Conservation (phyloP, 2,888 invertebrate genomes). For the Plebejus argus region DNA sequence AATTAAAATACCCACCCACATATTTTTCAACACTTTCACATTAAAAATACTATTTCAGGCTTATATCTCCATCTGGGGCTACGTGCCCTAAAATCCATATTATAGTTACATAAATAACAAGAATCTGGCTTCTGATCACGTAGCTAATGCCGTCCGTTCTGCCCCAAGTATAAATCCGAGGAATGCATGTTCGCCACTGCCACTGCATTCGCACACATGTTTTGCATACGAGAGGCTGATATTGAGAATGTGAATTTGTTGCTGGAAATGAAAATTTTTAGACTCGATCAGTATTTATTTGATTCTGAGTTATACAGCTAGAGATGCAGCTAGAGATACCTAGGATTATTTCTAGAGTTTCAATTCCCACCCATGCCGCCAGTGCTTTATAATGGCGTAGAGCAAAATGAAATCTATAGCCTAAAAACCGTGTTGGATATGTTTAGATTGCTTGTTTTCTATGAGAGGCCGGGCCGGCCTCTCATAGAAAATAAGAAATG, state of each 20-base stretch:
- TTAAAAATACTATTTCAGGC: neutral
- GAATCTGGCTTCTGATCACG: constrained; percentile 39
- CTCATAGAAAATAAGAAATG: too few species aligned
- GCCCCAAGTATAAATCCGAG: constrained; percentile 38
- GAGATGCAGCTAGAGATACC: too few species aligned
- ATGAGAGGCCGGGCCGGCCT: too few species aligned
- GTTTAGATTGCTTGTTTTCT: too few species aligned
- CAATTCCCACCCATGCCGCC: too few species aligned
- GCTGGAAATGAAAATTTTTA: constrained; percentile 5
- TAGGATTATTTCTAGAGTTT: too few species aligned
- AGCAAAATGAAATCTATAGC: too few species aligned
- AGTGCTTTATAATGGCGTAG: too few species aligned
- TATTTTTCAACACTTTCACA: neutral
- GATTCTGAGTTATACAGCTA: neutral
- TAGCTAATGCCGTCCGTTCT: constrained; percentile 33
- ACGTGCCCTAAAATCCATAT: constrained; percentile 17
- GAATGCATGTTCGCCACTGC: constrained; percentile 39
- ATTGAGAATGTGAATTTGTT: constrained; percentile 33
- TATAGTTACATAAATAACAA: constrained; percentile 25
- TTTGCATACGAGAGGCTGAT: constrained; percentile 39
- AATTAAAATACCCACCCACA: neutral
- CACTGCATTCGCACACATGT: constrained; percentile 39
- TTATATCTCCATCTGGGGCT: neutral
- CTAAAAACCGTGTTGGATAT: too few species aligned
- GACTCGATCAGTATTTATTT: neutral